phyloP scores from a whole-genome alignment of 1,140 invertebrate species.

The Telenomus remus region DNA sequence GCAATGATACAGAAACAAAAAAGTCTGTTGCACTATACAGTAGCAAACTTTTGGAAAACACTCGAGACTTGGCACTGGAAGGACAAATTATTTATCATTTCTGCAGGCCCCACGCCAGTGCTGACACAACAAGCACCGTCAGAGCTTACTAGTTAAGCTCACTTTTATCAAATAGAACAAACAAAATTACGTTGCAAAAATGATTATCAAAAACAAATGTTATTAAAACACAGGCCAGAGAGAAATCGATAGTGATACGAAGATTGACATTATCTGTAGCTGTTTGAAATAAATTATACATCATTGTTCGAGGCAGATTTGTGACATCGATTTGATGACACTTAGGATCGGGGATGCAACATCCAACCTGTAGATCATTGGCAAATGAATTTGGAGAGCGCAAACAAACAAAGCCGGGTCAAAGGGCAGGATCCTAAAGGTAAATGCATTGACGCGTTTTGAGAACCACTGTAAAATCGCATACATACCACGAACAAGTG shows the following conservation, averaged over 20 bases:
- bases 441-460: conserved; percentile 5
- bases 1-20: no score
- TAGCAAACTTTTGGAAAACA: conserved; percentile 38
- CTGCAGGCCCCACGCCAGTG: conserved; percentile 51
- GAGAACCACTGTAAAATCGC: conserved; percentile 54
- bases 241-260: no score
- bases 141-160: conserved; percentile 23
- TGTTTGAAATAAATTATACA: no score
- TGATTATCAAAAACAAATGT: no score
- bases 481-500: conserved; percentile 58
- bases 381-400: conserved; percentile 5
- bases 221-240: no score
- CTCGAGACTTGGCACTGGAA: conserved; percentile 50
- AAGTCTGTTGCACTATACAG: no score
- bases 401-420: conserved; percentile 27
- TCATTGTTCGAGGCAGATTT: no score
- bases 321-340: no score
- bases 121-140: conserved; percentile 47
- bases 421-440: conserved; percentile 20
- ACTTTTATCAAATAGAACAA: conserved; percentile 12
- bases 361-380: conserved; percentile 13
- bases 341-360: no score
- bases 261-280: no score
- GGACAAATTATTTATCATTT: conserved; percentile 60
- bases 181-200: no score